Conservation (phyloP, 2,113 vertebrate genomes). For the Rhinopomastus cyanomelas region DNA sequence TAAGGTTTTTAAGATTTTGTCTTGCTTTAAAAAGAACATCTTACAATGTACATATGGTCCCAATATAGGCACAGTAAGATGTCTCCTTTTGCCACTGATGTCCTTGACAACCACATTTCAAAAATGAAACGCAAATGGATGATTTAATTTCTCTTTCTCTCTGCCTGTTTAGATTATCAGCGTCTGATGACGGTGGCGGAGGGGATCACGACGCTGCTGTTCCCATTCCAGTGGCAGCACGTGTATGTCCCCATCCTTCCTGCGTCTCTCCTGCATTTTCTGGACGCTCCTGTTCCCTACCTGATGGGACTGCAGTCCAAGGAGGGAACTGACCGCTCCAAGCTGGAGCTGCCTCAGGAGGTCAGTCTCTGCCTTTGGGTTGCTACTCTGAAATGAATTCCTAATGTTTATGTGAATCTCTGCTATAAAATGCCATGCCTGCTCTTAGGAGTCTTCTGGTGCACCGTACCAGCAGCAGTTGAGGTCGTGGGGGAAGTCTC, state of each 20-base stretch:
- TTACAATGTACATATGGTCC: background rate
- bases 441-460: background rate
- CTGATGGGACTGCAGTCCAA: constrained; percentile 95
- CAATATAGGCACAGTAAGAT: background rate
- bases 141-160: background rate
- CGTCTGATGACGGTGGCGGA: constrained; percentile 95
- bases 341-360: constrained; percentile 96
- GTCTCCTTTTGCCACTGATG: background rate
- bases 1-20: background rate
- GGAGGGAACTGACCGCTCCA: constrained; percentile 90
- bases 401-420: background rate
- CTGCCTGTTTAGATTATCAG: constrained; percentile 85
- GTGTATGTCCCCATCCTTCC: constrained; percentile 96
- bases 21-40: background rate
- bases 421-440: background rate
- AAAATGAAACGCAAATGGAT: background rate
- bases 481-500: background rate
- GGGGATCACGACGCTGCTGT: constrained; percentile 88
- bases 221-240: constrained; percentile 98
- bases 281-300: constrained; percentile 96
- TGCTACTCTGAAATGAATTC: accelerated
- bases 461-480: background rate
- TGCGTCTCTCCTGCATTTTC: constrained; percentile 90
- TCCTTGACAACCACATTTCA: background rate
- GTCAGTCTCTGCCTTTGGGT: constrained; percentile 55